These are phyloP conservation scores for Orthosia cruda DNA, from an alignment of 2,888 invertebrate species.

Conservation along the genomic window DNA sequence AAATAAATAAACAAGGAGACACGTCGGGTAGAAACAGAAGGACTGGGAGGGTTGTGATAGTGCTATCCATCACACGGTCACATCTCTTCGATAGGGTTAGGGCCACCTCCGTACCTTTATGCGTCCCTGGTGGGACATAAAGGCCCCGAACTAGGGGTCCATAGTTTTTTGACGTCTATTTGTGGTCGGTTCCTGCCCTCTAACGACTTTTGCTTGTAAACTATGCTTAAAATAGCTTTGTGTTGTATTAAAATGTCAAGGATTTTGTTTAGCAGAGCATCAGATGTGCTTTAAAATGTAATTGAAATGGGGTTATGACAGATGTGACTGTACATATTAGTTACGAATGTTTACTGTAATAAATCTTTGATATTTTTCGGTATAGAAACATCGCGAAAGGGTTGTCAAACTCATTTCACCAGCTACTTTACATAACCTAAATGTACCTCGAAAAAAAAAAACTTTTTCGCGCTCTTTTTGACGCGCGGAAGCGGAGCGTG, in stretches of 20 bases:
- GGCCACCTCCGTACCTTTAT: slow-evolving; percentile 91
- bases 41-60: slow-evolving; percentile 88
- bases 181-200: slow-evolving; percentile 88
- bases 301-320: slow-evolving; percentile 63
- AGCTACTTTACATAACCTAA: slow-evolving; percentile 68
- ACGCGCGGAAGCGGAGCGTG: slow-evolving; percentile 72
- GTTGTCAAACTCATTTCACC: slow-evolving; percentile 64
- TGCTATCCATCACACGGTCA: slow-evolving; percentile 90
- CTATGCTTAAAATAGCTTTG: slow-evolving; percentile 71
- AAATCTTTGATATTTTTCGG: slow-evolving; percentile 3
- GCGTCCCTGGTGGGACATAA: slow-evolving; percentile 90
- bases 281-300: slow-evolving; percentile 59
- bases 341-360: slow-evolving; percentile 7
- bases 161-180: slow-evolving; percentile 92
- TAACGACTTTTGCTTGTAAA: slow-evolving; percentile 84
- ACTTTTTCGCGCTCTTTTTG: slow-evolving; percentile 65
- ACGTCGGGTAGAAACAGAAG: slow-evolving; percentile 83
- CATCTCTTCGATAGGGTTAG: slow-evolving; percentile 91
- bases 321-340: slow-evolving; percentile 48
- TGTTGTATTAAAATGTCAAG: slow-evolving; percentile 63
- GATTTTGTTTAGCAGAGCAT: slow-evolving; percentile 45
- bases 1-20: slow-evolving; percentile 89
- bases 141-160: slow-evolving; percentile 86
- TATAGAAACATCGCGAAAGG: slow-evolving; percentile 27
- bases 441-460: slow-evolving; percentile 61